phyloP scores from a whole-genome alignment of 2,113 vertebrate genomes.

The Zeus faber region DNA sequence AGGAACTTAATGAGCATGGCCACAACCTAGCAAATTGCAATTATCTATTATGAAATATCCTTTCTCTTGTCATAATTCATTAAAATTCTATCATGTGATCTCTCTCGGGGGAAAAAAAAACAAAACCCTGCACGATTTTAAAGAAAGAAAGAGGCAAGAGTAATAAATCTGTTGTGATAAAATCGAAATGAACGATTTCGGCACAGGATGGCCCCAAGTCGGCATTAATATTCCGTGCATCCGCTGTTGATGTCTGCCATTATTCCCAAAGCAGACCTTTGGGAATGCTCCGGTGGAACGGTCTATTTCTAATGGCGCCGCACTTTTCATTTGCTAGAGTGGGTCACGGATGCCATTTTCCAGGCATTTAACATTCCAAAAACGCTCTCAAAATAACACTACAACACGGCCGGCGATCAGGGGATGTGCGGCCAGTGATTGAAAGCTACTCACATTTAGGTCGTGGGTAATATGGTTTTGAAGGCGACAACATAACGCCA shows the following conservation, averaged over 20 bases:
- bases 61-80: constrained; percentile 29
- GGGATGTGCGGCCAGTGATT: constrained; percentile 24
- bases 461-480: constrained; percentile 36
- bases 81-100: constrained; percentile 41
- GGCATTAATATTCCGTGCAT: constrained; percentile 57
- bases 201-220: constrained; percentile 17
- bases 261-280: constrained; percentile 51
- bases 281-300: constrained; percentile 44
- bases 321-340: constrained; percentile 51
- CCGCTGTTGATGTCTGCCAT: constrained; percentile 44
- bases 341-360: constrained; percentile 44
- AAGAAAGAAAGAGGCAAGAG: constrained; percentile 27
- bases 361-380: constrained; percentile 46
- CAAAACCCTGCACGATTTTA: too few species aligned
- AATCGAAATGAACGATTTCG: constrained; percentile 50
- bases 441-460: constrained; percentile 20
- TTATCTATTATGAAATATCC: constrained; percentile 35
- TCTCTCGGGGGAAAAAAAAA: constrained; percentile 31
- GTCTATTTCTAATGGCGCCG: constrained; percentile 46
- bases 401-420: constrained; percentile 34
- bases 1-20: constrained; percentile 40
- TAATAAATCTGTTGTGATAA: constrained; percentile 41
- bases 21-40: constrained; percentile 29
- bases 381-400: constrained; percentile 33
- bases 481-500: constrained; percentile 42